Base-by-base conservation (phyloP, 2,888 invertebrate genomes). In the Pterostichus madidus region DNA sequence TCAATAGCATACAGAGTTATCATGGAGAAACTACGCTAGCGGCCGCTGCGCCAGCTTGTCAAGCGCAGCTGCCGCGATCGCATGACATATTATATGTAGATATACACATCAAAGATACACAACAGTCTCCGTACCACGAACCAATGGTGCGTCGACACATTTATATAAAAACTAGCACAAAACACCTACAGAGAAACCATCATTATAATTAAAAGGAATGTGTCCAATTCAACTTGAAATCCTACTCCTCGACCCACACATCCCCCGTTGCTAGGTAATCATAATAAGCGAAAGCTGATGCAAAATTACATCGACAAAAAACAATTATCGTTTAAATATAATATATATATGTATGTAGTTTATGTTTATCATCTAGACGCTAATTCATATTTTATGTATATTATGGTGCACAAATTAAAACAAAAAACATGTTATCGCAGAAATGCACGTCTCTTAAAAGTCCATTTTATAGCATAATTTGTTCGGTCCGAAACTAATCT, bases 1-100 rank as follows among this genome's bases (percentile, higher is more conserved):
- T 95, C 95, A 94, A 94, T 93, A 94, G 94, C 93, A 95, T 95
- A 95, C 94, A 95, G 94, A 93, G 83, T 83, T 83, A 83, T 83
- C 83, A 83, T 83, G 83, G 76, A 81, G 68, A 80, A 83, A 77
- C 77, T 83, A 77, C 53, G 39, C 44, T 73, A 77, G 44, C n/a
- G 46, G 77, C 39, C 31, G 24, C 39, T 24, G 35, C 39, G 32
- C 80, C 35, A 32, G 32, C 52, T 15, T 24, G 2, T 39, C 39
- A 39, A 39, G 64, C 35, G 32, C 64, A 64, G 35, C 35, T 11
- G 31, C 4, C 64, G 32, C 35, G 13, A 52, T 52, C 52, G 75
- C 75, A 73, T 75, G 75, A 75, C 52, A 75, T 75, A 49, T 75
- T 75, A 75, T 75, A n/a, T n/a, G n/a, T n/a, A 75, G 64, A 81